These are phyloP conservation scores for Tachina lurida DNA, from an alignment of 2,888 invertebrate genomes.

Conservation along the genomic window DNA sequence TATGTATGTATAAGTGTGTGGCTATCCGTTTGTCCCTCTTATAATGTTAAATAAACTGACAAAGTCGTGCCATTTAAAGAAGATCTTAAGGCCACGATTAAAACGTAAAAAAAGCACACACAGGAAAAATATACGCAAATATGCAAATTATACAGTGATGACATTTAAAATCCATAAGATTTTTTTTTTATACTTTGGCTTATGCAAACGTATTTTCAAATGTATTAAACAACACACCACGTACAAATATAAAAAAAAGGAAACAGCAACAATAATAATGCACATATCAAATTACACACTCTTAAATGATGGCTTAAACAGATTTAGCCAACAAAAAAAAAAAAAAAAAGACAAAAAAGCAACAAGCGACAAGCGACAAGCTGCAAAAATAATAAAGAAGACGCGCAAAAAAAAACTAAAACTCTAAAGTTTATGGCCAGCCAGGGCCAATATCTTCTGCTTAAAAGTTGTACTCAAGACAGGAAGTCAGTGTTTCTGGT, in stretches of 20 bases:
- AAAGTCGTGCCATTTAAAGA: constrained; percentile 67
- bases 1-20: not conserved
- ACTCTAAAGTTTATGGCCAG: constrained; percentile 62
- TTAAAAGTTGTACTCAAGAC: constrained; percentile 54
- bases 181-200: constrained; percentile 16
- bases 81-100: constrained; percentile 66
- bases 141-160: constrained; percentile 73
- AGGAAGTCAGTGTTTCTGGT: constrained; percentile 62
- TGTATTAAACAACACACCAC: too few species aligned
- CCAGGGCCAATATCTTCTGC: constrained; percentile 62
- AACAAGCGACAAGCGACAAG: not conserved
- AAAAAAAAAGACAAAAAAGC: not conserved
- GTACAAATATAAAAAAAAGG: constrained; percentile 6
- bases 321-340: constrained; percentile 55
- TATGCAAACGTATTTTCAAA: not conserved
- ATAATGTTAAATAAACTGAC: constrained; percentile 32
- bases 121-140: constrained; percentile 60
- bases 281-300: constrained; percentile 70
- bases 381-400: constrained; percentile 20
- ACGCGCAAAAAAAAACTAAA: not conserved
- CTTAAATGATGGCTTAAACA: constrained; percentile 65
- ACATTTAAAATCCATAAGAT: constrained; percentile 69
- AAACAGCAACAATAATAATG: constrained; percentile 51
- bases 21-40: not conserved
- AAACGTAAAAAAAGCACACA: constrained; percentile 36